Conservation (phyloP, 2,797 vertebrate genomes). For the Limosa lapponica region DNA sequence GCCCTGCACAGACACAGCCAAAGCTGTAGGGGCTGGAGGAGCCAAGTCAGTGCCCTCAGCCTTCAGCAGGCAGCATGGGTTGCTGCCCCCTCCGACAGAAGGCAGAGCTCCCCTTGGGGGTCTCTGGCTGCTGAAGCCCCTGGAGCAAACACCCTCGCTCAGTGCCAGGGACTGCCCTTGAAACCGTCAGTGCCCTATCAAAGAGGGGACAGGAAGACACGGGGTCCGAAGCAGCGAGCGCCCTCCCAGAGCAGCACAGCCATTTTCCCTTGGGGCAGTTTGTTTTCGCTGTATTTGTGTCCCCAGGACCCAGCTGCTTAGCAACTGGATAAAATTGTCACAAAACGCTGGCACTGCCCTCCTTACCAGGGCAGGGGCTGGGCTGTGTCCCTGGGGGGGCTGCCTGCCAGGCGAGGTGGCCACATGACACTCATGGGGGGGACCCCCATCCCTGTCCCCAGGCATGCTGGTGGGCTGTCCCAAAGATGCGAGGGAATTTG, state of each 20-base stretch:
- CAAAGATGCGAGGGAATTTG: not conserved
- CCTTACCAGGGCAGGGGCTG: not conserved
- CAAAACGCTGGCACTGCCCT: not conserved
- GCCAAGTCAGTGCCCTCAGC: not conserved
- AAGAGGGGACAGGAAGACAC: not conserved
- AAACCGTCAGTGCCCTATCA: rapidly evolving
- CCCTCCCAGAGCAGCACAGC: not conserved
- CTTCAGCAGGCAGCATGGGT: rapidly evolving
- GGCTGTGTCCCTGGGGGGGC: not conserved
- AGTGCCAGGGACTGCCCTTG: not conserved
- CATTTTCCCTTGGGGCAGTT: not conserved
- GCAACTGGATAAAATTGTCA: constrained; percentile 56
- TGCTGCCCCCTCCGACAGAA: rapidly evolving
- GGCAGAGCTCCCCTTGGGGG: not conserved
- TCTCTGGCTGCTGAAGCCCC: not conserved
- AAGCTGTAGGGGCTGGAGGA: not conserved
- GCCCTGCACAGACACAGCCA: not conserved
- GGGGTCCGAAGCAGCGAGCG: rapidly evolving
- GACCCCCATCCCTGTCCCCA: not conserved
- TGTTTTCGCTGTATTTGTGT: constrained; percentile 36
- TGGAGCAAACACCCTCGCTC: not conserved
- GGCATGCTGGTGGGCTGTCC: not conserved
- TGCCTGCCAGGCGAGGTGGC: not conserved
- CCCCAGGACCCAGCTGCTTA: constrained; percentile 9
- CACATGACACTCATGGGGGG: rapidly evolving